Conservation (phyloP, 2,113 vertebrate species). For the Tetrax tetrax region DNA sequence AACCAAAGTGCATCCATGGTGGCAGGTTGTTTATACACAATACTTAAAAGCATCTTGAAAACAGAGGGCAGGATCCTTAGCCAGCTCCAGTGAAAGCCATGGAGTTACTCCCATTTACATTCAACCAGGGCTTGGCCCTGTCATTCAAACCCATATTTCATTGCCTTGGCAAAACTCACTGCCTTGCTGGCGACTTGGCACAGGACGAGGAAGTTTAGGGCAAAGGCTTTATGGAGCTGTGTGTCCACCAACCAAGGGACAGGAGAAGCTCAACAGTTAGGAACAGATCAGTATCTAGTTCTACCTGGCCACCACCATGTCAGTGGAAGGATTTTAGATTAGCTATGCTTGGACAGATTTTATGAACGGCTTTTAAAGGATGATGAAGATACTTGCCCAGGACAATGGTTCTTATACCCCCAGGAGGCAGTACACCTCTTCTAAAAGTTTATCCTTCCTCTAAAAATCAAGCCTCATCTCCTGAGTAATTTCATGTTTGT, state of each 20-base stretch:
- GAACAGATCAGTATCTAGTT: neutral
- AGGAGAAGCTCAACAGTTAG: neutral
- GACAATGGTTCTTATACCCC: neutral
- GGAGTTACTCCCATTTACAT: neutral
- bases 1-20: slow-evolving; percentile 11
- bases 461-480: slow-evolving; percentile 9
- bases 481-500: slow-evolving; percentile 11
- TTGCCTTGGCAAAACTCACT: neutral
- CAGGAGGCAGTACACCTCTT: neutral
- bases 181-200: neutral
- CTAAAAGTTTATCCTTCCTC: slow-evolving; percentile 35
- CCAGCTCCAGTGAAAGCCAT: neutral
- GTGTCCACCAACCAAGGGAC: neutral
- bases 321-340: neutral
- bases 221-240: neutral
- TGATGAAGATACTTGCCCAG: neutral
- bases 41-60: slow-evolving; percentile 36
- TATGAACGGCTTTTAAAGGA: slow-evolving; percentile 5
- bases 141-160: neutral
- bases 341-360: slow-evolving; percentile 1
- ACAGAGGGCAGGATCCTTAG: neutral
- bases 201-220: neutral
- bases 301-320: neutral
- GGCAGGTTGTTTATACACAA: slow-evolving; percentile 1
- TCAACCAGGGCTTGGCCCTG: neutral